A percentile compares a stretch with the other conserved stretches of the same genome.
Evolutionary conservation across 2,888 invertebrate species (phyloP).

Genomic region (Bhutanitis thaidina): DNA sequence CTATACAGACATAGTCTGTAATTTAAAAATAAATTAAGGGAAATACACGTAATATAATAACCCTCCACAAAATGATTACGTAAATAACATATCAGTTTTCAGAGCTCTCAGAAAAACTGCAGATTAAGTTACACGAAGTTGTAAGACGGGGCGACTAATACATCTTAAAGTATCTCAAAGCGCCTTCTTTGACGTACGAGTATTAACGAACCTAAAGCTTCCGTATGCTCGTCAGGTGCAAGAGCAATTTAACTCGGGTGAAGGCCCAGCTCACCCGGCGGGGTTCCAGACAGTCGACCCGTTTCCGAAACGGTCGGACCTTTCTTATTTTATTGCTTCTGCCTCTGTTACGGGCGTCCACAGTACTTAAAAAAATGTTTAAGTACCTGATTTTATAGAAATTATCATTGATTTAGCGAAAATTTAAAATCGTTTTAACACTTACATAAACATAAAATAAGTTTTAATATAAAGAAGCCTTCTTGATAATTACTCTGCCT

Average conservation of each 20-base stretch:
- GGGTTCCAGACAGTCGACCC: constrained; percentile 43
- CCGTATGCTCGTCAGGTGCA: constrained; percentile 61
- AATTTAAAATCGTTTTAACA: too few species aligned
- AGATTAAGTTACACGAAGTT: background rate
- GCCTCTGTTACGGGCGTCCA: constrained; percentile 13
- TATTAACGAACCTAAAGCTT: constrained; percentile 25
- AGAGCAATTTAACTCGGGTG: constrained; percentile 43
- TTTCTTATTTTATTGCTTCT: constrained; percentile 43
- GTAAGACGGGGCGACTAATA: background rate
- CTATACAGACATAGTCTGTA: too few species aligned
- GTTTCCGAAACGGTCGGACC: constrained; percentile 50
- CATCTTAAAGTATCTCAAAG: constrained; percentile 8
- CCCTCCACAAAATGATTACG: too few species aligned
- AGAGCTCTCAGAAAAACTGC: background rate
- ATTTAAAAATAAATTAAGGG: too few species aligned
- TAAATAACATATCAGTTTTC: background rate
- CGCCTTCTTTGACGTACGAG: constrained; percentile 4
- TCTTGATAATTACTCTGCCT: too few species aligned
- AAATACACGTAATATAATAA: too few species aligned
- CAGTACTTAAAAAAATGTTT: constrained; percentile 1
- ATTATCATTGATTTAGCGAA: too few species aligned
- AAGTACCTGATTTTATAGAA: background rate
- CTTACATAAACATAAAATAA: too few species aligned
- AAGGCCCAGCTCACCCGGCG: constrained; percentile 32
- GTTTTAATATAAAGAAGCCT: too few species aligned